These are phyloP conservation scores for Uropsilus gracilis DNA, from an alignment of 2,113 vertebrate genomes.

Conservation along the genomic window DNA sequence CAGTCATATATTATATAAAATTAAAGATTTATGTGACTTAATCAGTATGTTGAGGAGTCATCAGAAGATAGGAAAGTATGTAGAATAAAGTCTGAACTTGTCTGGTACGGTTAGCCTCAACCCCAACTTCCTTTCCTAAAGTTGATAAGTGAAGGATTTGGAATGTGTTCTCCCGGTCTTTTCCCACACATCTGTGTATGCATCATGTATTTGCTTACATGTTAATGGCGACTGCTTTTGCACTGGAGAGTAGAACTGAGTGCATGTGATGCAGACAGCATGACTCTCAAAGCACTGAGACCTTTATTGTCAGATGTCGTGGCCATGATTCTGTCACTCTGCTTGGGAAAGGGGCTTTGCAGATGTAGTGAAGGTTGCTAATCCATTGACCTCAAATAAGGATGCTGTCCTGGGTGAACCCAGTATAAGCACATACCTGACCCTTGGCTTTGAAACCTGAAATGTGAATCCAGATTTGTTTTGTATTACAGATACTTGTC, in stretches of 20 bases:
- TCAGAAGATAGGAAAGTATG: no score
- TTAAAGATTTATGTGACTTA: neutral
- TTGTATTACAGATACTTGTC: neutral
- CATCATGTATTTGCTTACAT: accelerated
- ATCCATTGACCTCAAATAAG: neutral
- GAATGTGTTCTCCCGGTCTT: neutral
- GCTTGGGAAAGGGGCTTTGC: neutral
- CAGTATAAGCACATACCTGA: neutral
- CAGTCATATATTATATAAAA: neutral
- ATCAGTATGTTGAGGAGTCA: neutral
- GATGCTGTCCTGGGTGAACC: neutral
- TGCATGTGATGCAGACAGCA: accelerated
- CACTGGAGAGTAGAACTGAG: neutral
- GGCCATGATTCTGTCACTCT: neutral
- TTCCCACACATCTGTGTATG: no score
- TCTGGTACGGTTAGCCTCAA: neutral
- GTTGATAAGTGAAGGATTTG: no score
- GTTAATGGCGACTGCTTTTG: neutral
- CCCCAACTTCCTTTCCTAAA: neutral
- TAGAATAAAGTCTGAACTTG: neutral
- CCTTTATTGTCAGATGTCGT: neutral
- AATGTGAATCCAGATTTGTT: neutral
- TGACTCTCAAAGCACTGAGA: neutral
- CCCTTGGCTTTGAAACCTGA: neutral
- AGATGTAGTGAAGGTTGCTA: neutral